Evolutionary conservation across 2,888 invertebrate species (phyloP).

Genomic region (Priocnemis perturbator): DNA sequence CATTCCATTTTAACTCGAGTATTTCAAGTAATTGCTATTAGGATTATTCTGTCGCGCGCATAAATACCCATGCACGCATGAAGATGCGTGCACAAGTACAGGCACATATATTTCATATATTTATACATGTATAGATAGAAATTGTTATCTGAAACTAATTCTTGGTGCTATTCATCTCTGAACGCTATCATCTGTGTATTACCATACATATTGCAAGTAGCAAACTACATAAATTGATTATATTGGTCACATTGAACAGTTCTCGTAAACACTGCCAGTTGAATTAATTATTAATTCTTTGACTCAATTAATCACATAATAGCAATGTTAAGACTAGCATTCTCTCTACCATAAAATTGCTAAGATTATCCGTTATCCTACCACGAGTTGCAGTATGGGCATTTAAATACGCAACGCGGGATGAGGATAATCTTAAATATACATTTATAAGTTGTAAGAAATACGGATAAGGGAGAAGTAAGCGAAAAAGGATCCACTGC

Average conservation of each 20-base stretch:
- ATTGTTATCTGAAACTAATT: neutral
- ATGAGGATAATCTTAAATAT: conserved; percentile 31
- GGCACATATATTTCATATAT: conserved; percentile 2
- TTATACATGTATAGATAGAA: no score
- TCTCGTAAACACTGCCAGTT: conserved; percentile 62
- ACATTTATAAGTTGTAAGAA: conserved; percentile 40
- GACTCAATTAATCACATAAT: conserved; percentile 37
- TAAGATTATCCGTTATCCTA: no score
- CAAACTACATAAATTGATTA: conserved; percentile 40
- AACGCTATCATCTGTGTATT: conserved; percentile 55
- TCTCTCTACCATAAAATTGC: conserved; percentile 16
- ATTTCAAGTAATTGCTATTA: neutral
- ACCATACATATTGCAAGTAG: conserved; percentile 33
- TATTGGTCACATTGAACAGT: conserved; percentile 44
- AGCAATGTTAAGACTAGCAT: conserved; percentile 33
- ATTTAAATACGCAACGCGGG: conserved; percentile 21
- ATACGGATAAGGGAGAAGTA: conserved; percentile 35
- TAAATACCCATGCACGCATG: neutral
- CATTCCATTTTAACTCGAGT: neutral
- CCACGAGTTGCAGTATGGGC: conserved; percentile 1
- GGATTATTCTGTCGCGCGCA: neutral
- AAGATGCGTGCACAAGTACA: neutral
- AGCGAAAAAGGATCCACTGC: conserved; percentile 69
- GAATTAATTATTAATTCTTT: conserved; percentile 37
- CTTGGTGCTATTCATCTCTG: conserved; percentile 16